Evolutionary conservation across 2,113 vertebrate genomes (phyloP).

Genomic region (Cepphus grylle): DNA sequence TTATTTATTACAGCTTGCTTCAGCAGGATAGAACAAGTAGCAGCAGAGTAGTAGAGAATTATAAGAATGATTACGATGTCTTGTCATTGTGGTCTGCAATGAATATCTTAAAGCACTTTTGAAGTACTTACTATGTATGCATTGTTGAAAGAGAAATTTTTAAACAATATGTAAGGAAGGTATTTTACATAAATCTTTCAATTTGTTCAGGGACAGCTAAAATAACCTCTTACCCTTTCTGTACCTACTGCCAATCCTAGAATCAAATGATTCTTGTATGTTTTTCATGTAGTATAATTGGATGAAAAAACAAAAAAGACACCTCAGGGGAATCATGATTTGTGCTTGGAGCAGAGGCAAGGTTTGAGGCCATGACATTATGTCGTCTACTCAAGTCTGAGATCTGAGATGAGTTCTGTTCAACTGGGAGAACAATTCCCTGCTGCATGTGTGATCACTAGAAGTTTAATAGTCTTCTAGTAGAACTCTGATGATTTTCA

Average conservation of each 20-base stretch:
- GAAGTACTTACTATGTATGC: not conserved
- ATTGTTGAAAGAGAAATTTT: not conserved
- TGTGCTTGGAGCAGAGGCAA: not conserved
- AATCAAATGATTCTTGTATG: not conserved
- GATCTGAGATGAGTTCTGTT: not conserved
- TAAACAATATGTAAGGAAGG: too few species aligned
- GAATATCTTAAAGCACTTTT: not conserved
- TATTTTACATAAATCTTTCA: not conserved
- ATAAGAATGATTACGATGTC: not conserved
- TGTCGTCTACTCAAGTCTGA: not conserved
- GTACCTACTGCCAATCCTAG: not conserved
- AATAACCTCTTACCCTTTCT: not conserved
- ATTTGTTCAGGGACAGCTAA: not conserved
- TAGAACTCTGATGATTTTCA: not conserved
- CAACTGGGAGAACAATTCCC: not conserved
- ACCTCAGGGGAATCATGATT: not conserved
- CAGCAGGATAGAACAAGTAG: not conserved
- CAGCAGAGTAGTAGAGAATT: not conserved
- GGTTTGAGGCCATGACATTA: not conserved
- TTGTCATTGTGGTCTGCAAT: not conserved
- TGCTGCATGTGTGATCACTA: not conserved
- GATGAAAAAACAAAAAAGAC: not conserved
- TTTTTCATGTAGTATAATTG: not conserved
- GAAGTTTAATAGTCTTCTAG: not conserved
- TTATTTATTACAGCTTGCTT: not conserved